phyloP scores from a whole-genome alignment of 2,888 invertebrate species.

The Papilio elwesi region DNA sequence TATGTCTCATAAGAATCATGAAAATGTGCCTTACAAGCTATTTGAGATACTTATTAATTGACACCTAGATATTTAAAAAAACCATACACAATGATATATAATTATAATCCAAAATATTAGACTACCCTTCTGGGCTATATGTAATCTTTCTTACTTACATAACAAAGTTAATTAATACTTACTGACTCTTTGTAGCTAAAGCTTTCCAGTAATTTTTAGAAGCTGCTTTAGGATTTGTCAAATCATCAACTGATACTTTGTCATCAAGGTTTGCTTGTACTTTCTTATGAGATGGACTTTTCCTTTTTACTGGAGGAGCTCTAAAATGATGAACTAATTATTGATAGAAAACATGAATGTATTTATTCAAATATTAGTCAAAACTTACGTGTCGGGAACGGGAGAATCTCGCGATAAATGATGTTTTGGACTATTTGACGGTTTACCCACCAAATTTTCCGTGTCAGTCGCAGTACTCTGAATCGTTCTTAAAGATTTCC shows the following conservation, averaged over 20 bases:
- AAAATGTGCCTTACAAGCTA: not conserved
- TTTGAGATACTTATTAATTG: not conserved
- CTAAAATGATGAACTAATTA: slow-evolving; percentile 51
- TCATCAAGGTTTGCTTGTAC: slow-evolving; percentile 85
- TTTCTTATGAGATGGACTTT: slow-evolving; percentile 82
- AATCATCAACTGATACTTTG: slow-evolving; percentile 86
- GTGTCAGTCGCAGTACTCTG: slow-evolving; percentile 89
- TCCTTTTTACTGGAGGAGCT: slow-evolving; percentile 75
- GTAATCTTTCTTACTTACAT: not conserved
- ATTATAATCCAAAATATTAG: not conserved
- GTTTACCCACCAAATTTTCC: slow-evolving; percentile 90
- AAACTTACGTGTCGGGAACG: slow-evolving; percentile 63
- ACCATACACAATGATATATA: not conserved
- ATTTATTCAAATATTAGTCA: not conserved
- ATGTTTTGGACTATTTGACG: slow-evolving; percentile 78
- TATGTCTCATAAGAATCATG: too few species aligned
- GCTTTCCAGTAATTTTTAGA: slow-evolving; percentile 91
- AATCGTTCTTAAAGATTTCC: slow-evolving; percentile 89
- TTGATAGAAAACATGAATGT: not conserved
- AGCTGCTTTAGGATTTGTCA: slow-evolving; percentile 87
- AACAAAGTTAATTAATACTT: slow-evolving; percentile 50
- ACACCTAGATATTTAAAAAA: too few species aligned
- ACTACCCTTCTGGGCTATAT: not conserved
- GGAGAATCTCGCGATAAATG: slow-evolving; percentile 78
- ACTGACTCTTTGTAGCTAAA: slow-evolving; percentile 89